Conservation (phyloP, 2,113 vertebrate species). For the Ranitomeya imitator region DNA sequence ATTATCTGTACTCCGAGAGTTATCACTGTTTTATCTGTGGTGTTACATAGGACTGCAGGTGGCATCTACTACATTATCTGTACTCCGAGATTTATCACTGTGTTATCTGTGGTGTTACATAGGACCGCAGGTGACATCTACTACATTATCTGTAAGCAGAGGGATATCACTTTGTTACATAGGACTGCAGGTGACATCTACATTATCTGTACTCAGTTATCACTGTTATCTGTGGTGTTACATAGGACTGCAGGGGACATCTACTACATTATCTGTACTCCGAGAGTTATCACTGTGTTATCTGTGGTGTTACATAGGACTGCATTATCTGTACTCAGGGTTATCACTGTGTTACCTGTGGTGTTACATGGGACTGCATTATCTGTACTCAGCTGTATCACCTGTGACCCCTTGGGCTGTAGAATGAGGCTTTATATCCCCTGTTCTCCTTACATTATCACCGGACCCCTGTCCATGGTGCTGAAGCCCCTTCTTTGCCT, state of each 20-base stretch:
- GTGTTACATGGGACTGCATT: not conserved
- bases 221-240: not conserved
- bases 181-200: no score
- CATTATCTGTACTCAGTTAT: not conserved
- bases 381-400: not conserved
- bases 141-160: not conserved
- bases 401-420: not conserved
- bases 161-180: not conserved
- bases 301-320: not conserved
- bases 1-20: not conserved
- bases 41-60: not conserved
- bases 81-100: not conserved
- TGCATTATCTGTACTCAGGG: not conserved
- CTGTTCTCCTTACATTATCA: not conserved
- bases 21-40: not conserved
- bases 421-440: not conserved
- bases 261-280: not conserved
- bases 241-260: not conserved
- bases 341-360: not conserved
- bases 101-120: not conserved
- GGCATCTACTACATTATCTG: no score
- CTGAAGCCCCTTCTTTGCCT: not conserved
- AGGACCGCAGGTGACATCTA: not conserved
- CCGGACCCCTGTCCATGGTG: not conserved
- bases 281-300: not conserved